Conservation (phyloP, 2,797 vertebrate genomes). For the Syngnathus acus region DNA sequence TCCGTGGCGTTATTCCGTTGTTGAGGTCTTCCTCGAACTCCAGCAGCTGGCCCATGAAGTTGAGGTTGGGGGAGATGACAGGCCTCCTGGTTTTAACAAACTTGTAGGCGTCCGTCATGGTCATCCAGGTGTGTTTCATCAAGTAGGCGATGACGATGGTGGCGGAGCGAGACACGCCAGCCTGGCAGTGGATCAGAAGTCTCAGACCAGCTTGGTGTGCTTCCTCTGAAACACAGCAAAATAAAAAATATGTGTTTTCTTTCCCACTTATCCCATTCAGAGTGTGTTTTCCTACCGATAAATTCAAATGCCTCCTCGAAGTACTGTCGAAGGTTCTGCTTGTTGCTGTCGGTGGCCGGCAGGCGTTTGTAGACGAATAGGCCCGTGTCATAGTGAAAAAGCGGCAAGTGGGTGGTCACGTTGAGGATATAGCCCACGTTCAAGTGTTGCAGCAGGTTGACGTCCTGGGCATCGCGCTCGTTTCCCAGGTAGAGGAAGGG, state of each 20-base stretch:
- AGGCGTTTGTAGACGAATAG: conserved; percentile 91
- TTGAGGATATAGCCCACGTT: conserved; percentile 92
- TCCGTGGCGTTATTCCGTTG: conserved; percentile 90
- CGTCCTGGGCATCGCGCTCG: conserved; percentile 89
- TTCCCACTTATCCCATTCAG: too few relatives aligned
- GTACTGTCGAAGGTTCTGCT: conserved; percentile 98
- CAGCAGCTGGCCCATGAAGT: conserved; percentile 98
- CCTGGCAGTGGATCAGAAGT: conserved; percentile 98
- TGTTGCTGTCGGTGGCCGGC: conserved; percentile 97
- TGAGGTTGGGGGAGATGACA: conserved; percentile 98
- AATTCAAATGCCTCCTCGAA: conserved; percentile 99
- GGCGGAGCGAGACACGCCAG: conserved; percentile 94
- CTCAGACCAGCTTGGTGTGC: conserved; percentile 91
- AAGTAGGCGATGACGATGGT: conserved; percentile 97
- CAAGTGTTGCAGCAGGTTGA: conserved; percentile 82
- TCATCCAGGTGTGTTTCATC: conserved; percentile 99
- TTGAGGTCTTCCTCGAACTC: conserved; percentile 98
- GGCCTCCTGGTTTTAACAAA: conserved; percentile 96
- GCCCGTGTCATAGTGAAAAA: conserved; percentile 91
- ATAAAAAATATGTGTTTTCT: not conserved
- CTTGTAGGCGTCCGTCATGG: conserved; percentile 98
- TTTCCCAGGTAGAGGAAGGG: conserved; percentile 96
- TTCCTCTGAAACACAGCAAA: conserved; percentile 78
- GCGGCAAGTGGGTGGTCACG: conserved; percentile 95
- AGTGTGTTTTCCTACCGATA: conserved; percentile 76